phyloP scores from a whole-genome alignment of 2,888 invertebrate genomes.

The Eupithecia vulgata region DNA sequence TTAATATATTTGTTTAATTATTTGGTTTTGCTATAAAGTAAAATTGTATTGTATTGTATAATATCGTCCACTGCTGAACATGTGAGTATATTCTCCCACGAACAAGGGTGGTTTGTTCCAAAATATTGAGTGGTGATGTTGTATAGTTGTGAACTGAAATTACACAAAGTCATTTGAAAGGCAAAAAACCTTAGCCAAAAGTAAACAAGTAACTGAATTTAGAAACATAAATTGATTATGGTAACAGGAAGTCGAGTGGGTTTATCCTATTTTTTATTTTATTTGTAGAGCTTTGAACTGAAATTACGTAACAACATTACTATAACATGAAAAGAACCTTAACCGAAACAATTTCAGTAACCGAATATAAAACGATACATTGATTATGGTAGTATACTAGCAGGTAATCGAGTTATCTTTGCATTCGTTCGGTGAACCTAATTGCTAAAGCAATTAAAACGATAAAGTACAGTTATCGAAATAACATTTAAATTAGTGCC shows the following conservation, averaged over 20 bases:
- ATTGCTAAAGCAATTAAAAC: conserved; percentile 20
- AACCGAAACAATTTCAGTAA: background rate
- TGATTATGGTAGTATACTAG: background rate
- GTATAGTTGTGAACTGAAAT: too few species aligned
- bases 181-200: too few species aligned
- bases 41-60: too few species aligned
- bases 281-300: background rate
- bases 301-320: background rate
- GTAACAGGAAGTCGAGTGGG: too few species aligned
- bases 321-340: background rate
- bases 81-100: background rate
- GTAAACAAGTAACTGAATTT: too few species aligned
- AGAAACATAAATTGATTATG: too few species aligned
- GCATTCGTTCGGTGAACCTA: conserved; percentile 21
- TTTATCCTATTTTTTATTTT: too few species aligned
- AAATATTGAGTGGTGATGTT: background rate
- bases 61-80: too few species aligned
- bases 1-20: too few species aligned
- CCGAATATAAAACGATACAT: background rate
- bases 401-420: conserved; percentile 14
- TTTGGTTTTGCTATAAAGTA: too few species aligned
- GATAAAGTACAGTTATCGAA: conserved; percentile 19
- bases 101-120: background rate
- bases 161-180: too few species aligned
- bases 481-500: conserved; percentile 24